Evolutionary conservation across 2,113 vertebrate genomes (phyloP).

Genomic region (Pithys albifrons): DNA sequence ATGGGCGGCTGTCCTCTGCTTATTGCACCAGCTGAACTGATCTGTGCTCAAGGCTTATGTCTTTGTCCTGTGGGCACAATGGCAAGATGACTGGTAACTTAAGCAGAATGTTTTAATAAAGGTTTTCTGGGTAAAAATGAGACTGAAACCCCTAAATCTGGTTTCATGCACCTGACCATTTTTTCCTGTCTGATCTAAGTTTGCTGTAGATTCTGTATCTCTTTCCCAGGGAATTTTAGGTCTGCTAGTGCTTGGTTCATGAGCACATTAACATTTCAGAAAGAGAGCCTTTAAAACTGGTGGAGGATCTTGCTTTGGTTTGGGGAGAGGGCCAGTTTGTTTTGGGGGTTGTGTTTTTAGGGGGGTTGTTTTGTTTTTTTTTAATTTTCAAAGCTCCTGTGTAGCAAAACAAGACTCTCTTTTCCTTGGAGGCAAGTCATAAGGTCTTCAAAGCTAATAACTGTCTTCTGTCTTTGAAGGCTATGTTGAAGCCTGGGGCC

Average conservation of each 20-base stretch:
- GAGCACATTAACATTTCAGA: background rate
- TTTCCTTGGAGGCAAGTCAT: constrained; percentile 7
- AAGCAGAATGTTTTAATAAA: background rate
- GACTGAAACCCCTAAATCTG: background rate
- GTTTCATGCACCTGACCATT: background rate
- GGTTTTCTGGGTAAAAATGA: background rate
- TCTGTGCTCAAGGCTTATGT: background rate
- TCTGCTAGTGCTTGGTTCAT: background rate
- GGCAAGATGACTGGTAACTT: background rate
- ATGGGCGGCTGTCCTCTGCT: background rate
- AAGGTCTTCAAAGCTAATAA: constrained; percentile 38
- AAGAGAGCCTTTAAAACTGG: background rate
- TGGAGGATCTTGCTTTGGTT: background rate
- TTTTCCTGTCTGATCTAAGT: background rate
- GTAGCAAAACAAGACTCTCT: background rate
- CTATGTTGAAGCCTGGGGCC: background rate
- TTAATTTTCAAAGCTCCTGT: background rate
- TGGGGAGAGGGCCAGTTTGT: background rate
- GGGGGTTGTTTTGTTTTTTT: rapidly evolving
- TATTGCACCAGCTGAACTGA: background rate
- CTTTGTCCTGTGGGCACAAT: background rate
- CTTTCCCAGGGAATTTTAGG: background rate
- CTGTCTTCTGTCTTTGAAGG: background rate
- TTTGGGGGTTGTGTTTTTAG: background rate
- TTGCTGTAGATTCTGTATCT: background rate